phyloP scores from a whole-genome alignment of 2,797 vertebrate genomes.

The Lagorchestes hirsutus region DNA sequence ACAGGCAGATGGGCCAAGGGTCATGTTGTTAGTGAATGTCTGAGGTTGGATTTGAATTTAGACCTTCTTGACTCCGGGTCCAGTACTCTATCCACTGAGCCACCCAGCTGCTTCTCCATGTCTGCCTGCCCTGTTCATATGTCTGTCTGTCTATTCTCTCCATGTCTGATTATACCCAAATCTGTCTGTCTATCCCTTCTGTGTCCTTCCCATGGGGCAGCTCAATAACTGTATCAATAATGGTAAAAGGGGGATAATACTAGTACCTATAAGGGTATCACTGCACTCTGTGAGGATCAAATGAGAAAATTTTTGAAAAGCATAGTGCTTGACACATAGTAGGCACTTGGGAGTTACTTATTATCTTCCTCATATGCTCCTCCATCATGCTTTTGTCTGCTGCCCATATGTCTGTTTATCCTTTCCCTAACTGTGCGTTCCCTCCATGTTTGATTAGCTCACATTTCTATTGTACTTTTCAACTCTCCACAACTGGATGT shows the following conservation, averaged over 20 bases:
- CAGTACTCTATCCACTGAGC: background rate
- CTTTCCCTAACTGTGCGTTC: background rate
- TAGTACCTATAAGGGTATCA: no score
- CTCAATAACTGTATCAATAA: background rate
- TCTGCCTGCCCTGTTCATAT: background rate
- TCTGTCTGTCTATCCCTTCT: background rate
- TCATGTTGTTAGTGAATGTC: background rate
- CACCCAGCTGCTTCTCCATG: background rate
- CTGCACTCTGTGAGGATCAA: background rate
- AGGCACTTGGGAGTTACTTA: background rate
- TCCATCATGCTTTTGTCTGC: background rate
- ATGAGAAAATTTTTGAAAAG: background rate
- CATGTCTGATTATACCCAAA: background rate
- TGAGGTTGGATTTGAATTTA: background rate
- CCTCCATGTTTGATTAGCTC: background rate
- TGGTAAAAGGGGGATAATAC: background rate
- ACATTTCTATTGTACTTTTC: background rate
- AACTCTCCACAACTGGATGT: background rate
- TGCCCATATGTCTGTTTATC: background rate
- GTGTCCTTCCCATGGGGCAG: background rate
- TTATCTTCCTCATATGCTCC: background rate
- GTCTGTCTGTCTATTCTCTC: background rate
- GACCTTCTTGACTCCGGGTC: background rate
- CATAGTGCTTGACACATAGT: background rate
- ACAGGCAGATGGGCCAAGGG: background rate